phyloP scores from a whole-genome alignment of 2,113 vertebrate genomes.

The Tachysurus vachellii region DNA sequence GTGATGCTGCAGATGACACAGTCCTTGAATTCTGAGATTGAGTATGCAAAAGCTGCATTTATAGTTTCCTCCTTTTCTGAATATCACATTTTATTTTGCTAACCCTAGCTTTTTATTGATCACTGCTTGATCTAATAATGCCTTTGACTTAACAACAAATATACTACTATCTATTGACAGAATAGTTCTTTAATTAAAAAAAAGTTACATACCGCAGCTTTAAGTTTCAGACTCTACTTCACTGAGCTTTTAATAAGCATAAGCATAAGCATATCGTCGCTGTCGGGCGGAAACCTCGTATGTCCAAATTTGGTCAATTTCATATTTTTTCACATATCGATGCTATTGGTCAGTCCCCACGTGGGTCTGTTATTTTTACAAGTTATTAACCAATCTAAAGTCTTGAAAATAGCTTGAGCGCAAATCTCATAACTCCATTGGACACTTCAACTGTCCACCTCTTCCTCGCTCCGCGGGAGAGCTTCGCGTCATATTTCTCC shows the following conservation, averaged over 20 bases:
- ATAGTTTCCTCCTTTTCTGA: neutral
- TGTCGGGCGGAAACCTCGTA: no score
- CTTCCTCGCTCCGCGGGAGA: no score
- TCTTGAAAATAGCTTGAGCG: no score
- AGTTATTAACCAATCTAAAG: no score
- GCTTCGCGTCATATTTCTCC: no score
- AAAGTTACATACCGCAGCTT: neutral
- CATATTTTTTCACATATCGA: no score
- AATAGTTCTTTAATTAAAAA: neutral
- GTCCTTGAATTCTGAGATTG: neutral
- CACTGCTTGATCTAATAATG: neutral
- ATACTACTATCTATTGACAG: neutral
- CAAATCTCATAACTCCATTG: no score
- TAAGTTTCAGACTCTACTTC: neutral
- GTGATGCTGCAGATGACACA: neutral
- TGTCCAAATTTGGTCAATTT: no score
- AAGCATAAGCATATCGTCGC: neutral
- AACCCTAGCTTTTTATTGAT: neutral
- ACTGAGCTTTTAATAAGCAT: neutral
- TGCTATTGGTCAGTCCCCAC: no score
- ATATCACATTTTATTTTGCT: neutral
- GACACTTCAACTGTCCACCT: no score
- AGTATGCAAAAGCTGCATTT: neutral
- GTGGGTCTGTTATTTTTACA: no score
- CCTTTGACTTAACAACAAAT: neutral